A percentile compares a stretch with the other conserved stretches of the same genome.
Conservation (phyloP, 2,113 vertebrate genomes). For the Electrona antarctica region DNA sequence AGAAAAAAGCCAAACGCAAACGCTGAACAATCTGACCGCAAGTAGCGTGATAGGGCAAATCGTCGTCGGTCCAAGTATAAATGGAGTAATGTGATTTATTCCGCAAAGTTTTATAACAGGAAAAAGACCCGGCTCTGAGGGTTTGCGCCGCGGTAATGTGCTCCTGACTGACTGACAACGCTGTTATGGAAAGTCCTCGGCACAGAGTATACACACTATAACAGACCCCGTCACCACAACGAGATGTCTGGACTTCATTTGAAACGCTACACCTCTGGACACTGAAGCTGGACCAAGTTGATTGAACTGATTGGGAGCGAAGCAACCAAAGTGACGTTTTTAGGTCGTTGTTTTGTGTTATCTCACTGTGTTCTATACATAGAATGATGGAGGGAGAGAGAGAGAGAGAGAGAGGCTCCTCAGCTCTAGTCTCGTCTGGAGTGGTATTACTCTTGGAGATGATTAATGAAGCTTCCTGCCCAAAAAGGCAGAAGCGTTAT, state of each 20-base stretch:
- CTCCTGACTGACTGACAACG: slow-evolving; percentile 9
- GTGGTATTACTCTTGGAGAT: slow-evolving; percentile 69
- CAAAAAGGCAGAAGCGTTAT: slow-evolving; percentile 61
- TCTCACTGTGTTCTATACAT: neutral
- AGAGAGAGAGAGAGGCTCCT: slow-evolving; percentile 42
- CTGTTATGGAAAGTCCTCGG: slow-evolving; percentile 19
- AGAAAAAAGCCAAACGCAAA: slow-evolving; percentile 5
- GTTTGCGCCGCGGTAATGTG: neutral
- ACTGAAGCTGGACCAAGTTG: slow-evolving; percentile 40
- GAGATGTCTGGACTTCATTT: slow-evolving; percentile 37
- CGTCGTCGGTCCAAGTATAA: neutral
- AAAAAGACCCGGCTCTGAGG: neutral
- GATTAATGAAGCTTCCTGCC: slow-evolving; percentile 75
- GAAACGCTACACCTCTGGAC: slow-evolving; percentile 38
- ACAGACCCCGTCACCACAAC: slow-evolving; percentile 2
- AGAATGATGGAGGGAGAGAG: slow-evolving; percentile 13
- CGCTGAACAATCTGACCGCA: slow-evolving; percentile 16
- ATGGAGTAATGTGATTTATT: slow-evolving; percentile 7
- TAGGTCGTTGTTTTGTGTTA: neutral
- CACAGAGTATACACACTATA: slow-evolving; percentile 9
- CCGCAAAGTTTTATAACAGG: slow-evolving; percentile 1
- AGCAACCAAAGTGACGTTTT: too few relatives aligned
- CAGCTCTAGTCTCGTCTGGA: slow-evolving; percentile 57
- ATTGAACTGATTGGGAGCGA: slow-evolving; percentile 53
- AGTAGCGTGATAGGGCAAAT: neutral